Evolutionary conservation across 2,113 vertebrate genomes (phyloP).

Genomic region (Pelvicachromis taeniatus): DNA sequence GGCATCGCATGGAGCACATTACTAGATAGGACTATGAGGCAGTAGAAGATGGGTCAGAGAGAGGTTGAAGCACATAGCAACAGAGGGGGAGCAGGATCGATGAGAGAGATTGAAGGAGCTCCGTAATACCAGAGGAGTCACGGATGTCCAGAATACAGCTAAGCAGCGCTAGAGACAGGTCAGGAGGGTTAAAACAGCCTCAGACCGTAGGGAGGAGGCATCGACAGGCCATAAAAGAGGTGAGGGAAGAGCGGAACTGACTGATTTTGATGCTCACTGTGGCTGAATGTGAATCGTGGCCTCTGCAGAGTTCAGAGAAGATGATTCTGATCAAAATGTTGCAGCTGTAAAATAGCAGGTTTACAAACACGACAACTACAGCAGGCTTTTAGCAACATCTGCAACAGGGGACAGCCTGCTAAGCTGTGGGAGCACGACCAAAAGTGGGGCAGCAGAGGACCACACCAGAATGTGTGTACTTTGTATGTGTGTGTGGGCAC

Average conservation of each 20-base stretch:
- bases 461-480: background rate
- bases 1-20: constrained; percentile 52
- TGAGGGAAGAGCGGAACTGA: constrained; percentile 17
- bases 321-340: background rate
- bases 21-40: constrained; percentile 64
- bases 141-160: constrained; percentile 53
- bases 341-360: background rate
- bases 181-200: constrained; percentile 65
- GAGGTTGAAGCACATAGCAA: constrained; percentile 67
- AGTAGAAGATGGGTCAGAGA: constrained; percentile 66
- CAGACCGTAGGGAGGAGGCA: constrained; percentile 47
- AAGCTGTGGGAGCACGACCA: constrained; percentile 22
- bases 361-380: background rate
- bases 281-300: background rate
- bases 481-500: background rate
- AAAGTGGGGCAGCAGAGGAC: constrained; percentile 41
- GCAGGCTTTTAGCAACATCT: constrained; percentile 14
- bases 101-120: constrained; percentile 68
- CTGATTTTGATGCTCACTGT: constrained; percentile 28
- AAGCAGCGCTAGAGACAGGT: constrained; percentile 57
- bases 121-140: constrained; percentile 63
- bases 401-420: constrained; percentile 31
- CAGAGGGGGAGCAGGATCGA: constrained; percentile 60
- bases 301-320: background rate
- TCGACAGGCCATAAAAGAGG: constrained; percentile 39